Base-by-base conservation (phyloP, 1,140 invertebrate genomes). In the Daktulosphaira vitifoliae region DNA sequence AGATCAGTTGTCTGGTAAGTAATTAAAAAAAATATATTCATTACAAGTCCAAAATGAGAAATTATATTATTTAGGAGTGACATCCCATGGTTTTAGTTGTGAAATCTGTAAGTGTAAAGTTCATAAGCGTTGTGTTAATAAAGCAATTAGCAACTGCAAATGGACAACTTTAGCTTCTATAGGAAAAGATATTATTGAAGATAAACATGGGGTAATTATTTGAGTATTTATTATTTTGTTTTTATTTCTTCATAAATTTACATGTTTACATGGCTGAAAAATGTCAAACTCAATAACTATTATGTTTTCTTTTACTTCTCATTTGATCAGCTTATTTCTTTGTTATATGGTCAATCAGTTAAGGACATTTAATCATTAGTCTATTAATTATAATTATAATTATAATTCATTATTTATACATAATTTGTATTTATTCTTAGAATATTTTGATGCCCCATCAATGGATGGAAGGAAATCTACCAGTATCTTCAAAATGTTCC, bases 71-170 rank as follows among this genome's bases (percentile, higher is more conserved):
- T 42, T 81, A 75, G 92, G 92, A 39, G 91, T 96, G 18, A 92
- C 90, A 2, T 92, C 90, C 39, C 90, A 96, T 74, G 93, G 93
- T 25, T 81, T 95, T 16, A 94, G 92, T 68, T 97, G 94, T 77
- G 93, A 96, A 80, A 86, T 96, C 9, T 98, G 93, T 81, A 97
- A 97, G 79, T 92, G 88, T 77, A 96, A 96, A 78, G 88, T 92
- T 26, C 94, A 97, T 77, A 96, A 96, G 76, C 78, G 88, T 62
- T 98, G 94, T 78, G 90, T 90, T 0, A 81, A 86, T 38, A 90
- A 93, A 76, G 90, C 92, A 54, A 86, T 90, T 71, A 89, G 89
- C 69, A 95, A 92, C 72, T 98, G 93, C 80, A 98, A 98, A 75
- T 98, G 94, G 93, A 96, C 91, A 65, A 95, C 92, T 46, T 78